Evolutionary conservation across 2,888 invertebrate genomes (phyloP).

Genomic region (Calameuta idolon): DNA sequence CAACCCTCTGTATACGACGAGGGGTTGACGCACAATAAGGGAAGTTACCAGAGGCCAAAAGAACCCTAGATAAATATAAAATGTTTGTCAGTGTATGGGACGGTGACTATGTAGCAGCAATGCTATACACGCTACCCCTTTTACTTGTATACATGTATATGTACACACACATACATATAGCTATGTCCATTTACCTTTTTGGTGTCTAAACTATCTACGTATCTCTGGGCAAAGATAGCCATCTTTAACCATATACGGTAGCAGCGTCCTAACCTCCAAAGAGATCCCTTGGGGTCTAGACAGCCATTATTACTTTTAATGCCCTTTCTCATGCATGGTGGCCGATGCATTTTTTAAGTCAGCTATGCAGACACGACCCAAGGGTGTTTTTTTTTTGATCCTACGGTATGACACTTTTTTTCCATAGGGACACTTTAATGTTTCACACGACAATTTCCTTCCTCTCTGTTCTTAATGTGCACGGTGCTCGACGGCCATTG

Average conservation of each 20-base stretch:
- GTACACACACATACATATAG: slow-evolving; percentile 17
- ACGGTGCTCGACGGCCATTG: neutral
- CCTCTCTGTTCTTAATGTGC: neutral
- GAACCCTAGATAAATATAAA: neutral
- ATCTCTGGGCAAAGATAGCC: slow-evolving; percentile 16
- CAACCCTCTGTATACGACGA: slow-evolving; percentile 27
- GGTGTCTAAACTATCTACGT: slow-evolving; percentile 34
- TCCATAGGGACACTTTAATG: neutral
- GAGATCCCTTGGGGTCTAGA: neutral
- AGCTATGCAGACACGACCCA: neutral
- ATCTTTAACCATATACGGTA: neutral
- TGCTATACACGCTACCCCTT: neutral
- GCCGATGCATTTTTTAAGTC: neutral
- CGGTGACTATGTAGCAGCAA: neutral
- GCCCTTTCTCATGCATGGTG: slow-evolving; percentile 15
- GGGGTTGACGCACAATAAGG: slow-evolving; percentile 26
- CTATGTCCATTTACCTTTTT: slow-evolving; percentile 26
- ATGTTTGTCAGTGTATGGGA: neutral
- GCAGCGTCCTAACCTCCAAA: neutral
- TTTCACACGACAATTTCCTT: neutral
- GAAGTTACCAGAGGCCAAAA: slow-evolving; percentile 2
- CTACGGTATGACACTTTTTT: neutral
- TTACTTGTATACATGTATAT: neutral
- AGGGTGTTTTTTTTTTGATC: neutral
- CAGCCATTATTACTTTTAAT: slow-evolving; percentile 23